These are phyloP conservation scores for Dipus sagitta DNA, from an alignment of 2,797 vertebrate genomes.

Conservation along the genomic window DNA sequence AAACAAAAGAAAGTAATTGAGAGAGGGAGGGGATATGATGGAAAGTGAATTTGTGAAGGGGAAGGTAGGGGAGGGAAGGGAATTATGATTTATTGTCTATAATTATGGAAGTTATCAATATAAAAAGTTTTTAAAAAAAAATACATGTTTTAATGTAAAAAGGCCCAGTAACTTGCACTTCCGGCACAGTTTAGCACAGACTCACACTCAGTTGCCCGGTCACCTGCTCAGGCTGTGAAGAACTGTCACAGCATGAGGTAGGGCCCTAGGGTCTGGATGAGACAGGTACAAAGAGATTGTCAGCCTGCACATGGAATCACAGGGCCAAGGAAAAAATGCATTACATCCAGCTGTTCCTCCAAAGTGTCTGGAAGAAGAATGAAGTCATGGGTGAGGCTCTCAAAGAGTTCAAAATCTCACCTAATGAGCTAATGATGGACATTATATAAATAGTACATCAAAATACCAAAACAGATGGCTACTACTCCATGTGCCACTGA, in stretches of 20 bases:
- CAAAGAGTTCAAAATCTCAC: background rate
- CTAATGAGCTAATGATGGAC: background rate
- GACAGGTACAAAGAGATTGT: background rate
- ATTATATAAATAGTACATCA: background rate
- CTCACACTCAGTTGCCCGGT: background rate
- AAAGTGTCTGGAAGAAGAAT: background rate
- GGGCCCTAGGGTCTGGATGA: slow-evolving; percentile 86
- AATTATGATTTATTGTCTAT: too few relatives aligned
- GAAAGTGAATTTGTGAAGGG: too few relatives aligned
- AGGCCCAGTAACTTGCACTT: too few relatives aligned
- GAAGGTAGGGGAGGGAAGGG: too few relatives aligned
- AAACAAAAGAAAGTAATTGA: too few relatives aligned
- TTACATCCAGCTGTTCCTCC: accelerated
- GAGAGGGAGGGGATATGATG: too few relatives aligned
- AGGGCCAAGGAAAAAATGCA: too few relatives aligned
- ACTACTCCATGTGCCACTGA: background rate
- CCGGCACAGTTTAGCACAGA: background rate
- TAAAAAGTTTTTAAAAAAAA: background rate
- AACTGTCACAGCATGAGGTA: slow-evolving; percentile 81
- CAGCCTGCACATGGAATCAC: background rate
- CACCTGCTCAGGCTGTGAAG: slow-evolving; percentile 86
- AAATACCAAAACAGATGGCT: background rate
- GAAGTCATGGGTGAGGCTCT: background rate
- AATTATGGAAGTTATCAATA: too few relatives aligned
- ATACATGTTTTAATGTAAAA: background rate